phyloP scores from a whole-genome alignment of 2,888 invertebrate species.

The Drosophila austrosaltans region DNA sequence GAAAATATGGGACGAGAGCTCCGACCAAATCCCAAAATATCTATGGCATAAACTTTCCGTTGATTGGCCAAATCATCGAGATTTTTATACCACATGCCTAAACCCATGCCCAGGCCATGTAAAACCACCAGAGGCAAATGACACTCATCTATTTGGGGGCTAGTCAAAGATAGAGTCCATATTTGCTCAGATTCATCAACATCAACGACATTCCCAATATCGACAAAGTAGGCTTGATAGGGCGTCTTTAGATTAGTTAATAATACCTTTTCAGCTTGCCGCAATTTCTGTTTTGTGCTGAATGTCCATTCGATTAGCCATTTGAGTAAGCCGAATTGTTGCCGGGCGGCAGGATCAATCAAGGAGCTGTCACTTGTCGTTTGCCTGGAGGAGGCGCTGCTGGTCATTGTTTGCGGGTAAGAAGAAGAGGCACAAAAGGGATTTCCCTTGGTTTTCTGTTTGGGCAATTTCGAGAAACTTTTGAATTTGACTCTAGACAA shows the following conservation, averaged over 20 bases:
- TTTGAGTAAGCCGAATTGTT: slow-evolving; percentile 31
- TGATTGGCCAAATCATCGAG: slow-evolving; percentile 89
- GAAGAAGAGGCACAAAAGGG: neutral
- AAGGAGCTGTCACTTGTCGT: slow-evolving; percentile 1
- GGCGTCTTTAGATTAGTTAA: slow-evolving; percentile 88
- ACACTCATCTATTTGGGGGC: slow-evolving; percentile 38
- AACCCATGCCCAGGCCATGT: slow-evolving; percentile 95
- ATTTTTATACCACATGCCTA: slow-evolving; percentile 95
- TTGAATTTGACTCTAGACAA: slow-evolving; percentile 35
- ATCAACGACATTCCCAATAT: slow-evolving; percentile 86
- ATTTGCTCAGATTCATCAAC: slow-evolving; percentile 85
- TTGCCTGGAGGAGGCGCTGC: neutral
- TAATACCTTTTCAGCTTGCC: slow-evolving; percentile 90
- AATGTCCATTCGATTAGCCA: slow-evolving; percentile 86
- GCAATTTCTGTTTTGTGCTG: slow-evolving; percentile 89
- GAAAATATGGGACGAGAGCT: slow-evolving; percentile 94
- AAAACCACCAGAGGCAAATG: slow-evolving; percentile 91
- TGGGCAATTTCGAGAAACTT: slow-evolving; percentile 30
- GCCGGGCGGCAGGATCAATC: slow-evolving; percentile 13
- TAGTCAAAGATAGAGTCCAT: slow-evolving; percentile 86
- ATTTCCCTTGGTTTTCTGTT: slow-evolving; percentile 17
- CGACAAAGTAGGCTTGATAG: slow-evolving; percentile 88
- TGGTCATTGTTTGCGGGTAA: neutral
- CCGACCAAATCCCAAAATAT: slow-evolving; percentile 93
- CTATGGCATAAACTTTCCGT: slow-evolving; percentile 94